Evolutionary conservation across 30 jellyfish, hydroid and myxozoan species (phyloP), one percentile per base, ranked within the genome.

Genomic region (Hydractinia symbiolongicarpus): DNA sequence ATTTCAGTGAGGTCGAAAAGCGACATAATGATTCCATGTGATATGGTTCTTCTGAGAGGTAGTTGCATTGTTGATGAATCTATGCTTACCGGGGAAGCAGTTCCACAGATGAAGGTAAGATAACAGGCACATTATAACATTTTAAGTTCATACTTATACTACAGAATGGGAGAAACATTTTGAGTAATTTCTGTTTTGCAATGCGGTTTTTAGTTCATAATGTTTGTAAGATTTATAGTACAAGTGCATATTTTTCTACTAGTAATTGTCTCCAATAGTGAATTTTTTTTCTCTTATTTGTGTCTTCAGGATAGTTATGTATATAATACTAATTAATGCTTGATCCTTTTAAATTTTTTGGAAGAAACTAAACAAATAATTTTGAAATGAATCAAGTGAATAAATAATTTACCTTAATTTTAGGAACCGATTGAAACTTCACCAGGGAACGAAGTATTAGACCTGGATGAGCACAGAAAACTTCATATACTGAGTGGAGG

Each of bases 31-130:
- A 83, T 89, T 44, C 99, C 99, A 30, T 95, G 99, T 84, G 99
- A 95, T 58, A 88, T 89, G 96, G 67, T 95, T 20, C 62, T 95
- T 53, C 81, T 95, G 20, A 95, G 97, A 55, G 99, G 99, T 4
- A 82, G 95, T 4, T 95, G 97, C 53, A 87, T 95, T 57, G 99
- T 95, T 19, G 99, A 95, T 78, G 99, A 95, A 67, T 89, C 99
- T 8, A 89, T 89, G 97, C 66, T 95, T 55, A 95, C 99, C 55
- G 99, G 99, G 9, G 99, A 95, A 68, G 95, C 98, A 30, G 98
- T 95, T 52, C 99, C 99, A 74, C 99, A 95, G 60, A 93, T 95
- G 83, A 95, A 95, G 95, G 99, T 89, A 79, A 55, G 70, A n/a
- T 9, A 40, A 50, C 9, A 61, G 58, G 20, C 30, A 6, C 8